Percentiles rank a stretch among this genome's conserved stretches.
Evolutionary conservation across 2,888 invertebrate genomes (phyloP).

Genomic region (Sclerodermus sp.): DNA sequence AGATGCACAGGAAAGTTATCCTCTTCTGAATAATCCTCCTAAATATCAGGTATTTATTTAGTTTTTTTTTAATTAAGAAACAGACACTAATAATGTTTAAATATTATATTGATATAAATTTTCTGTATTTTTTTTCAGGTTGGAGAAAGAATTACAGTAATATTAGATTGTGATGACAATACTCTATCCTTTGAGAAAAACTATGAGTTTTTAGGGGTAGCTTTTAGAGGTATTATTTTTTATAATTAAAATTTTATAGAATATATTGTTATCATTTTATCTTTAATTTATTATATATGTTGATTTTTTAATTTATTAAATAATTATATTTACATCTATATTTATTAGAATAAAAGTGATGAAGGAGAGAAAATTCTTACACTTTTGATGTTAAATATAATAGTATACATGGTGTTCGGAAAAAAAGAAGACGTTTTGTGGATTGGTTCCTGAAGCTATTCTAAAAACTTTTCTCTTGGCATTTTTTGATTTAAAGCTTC

Average conservation of each 20-base stretch:
- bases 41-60: constrained; percentile 82
- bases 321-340: too few species aligned
- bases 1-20: constrained; percentile 91
- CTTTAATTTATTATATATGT: neutral
- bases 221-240: constrained; percentile 77
- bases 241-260: neutral
- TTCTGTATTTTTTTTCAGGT: constrained; percentile 70
- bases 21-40: constrained; percentile 91
- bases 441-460: too few species aligned
- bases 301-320: constrained; percentile 2
- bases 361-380: too few species aligned
- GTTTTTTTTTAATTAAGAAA: neutral
- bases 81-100: too few species aligned
- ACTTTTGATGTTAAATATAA: too few species aligned
- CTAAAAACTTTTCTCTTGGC: too few species aligned
- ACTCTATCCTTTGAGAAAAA: constrained; percentile 97
- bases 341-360: too few species aligned
- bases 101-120: too few species aligned
- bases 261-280: constrained; percentile 8
- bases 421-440: too few species aligned
- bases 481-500: too few species aligned
- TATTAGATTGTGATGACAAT: constrained; percentile 97
- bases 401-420: too few species aligned
- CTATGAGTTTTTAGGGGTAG: constrained; percentile 97
- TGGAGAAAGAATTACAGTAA: constrained; percentile 94